phyloP scores from a whole-genome alignment of 2,888 invertebrate species.

The Ariolimax columbianus region DNA sequence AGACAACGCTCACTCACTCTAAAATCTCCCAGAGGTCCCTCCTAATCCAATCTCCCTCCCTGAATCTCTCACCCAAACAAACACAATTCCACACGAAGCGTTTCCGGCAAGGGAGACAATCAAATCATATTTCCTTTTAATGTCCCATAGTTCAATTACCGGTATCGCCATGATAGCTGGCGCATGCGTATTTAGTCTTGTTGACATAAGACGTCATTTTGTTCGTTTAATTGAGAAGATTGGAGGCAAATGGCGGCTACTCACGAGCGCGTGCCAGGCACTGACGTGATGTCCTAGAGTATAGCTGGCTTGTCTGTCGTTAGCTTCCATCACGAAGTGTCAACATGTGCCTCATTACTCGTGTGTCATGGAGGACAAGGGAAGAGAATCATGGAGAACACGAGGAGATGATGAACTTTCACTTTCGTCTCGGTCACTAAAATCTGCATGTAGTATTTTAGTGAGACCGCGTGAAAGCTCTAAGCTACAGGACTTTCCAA shows the following conservation, averaged over 20 bases:
- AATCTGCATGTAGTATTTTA: not conserved
- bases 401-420: slow-evolving; percentile 7
- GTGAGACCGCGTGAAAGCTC: too few relatives aligned
- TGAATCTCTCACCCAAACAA: slow-evolving; percentile 28
- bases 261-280: slow-evolving; percentile 26
- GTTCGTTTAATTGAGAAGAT: slow-evolving; percentile 45
- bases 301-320: not conserved
- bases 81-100: slow-evolving; percentile 45
- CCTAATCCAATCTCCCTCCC: slow-evolving; percentile 13
- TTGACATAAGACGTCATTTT: slow-evolving; percentile 43
- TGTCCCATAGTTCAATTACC: slow-evolving; percentile 48
- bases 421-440: not conserved
- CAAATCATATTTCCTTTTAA: slow-evolving; percentile 50
- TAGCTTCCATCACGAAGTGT: slow-evolving; percentile 29
- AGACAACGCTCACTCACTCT: not conserved
- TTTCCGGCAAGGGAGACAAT: slow-evolving; percentile 43
- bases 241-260: slow-evolving; percentile 25
- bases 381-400: not conserved
- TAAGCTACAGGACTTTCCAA: too few relatives aligned
- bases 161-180: slow-evolving; percentile 39
- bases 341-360: slow-evolving; percentile 34
- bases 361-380: slow-evolving; percentile 19
- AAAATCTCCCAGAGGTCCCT: not conserved
- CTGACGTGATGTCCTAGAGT: slow-evolving; percentile 17
- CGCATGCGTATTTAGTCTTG: slow-evolving; percentile 45